These are phyloP conservation scores for Garrulus glandarius DNA, from an alignment of 2,797 vertebrate species.

Conservation along the genomic window DNA sequence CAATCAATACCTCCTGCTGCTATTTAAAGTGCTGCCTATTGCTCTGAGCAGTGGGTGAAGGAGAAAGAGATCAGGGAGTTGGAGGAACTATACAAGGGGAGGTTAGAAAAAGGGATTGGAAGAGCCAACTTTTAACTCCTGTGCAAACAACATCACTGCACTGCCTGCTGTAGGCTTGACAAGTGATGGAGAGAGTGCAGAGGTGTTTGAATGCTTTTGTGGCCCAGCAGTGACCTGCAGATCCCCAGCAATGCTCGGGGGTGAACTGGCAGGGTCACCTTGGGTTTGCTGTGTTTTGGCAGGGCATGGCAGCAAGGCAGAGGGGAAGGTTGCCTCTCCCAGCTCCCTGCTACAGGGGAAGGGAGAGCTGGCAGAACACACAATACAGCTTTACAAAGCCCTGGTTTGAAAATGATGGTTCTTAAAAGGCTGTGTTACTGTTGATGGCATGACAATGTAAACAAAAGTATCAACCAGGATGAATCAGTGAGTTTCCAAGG, in stretches of 20 bases:
- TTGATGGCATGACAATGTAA: background rate
- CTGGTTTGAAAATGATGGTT: background rate
- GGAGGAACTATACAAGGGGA: background rate
- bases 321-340: background rate
- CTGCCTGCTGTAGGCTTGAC: background rate
- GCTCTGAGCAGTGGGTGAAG: background rate
- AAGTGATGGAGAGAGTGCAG: background rate
- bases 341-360: background rate
- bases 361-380: background rate
- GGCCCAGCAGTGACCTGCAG: background rate
- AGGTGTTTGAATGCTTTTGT: background rate
- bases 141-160: background rate
- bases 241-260: background rate
- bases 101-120: background rate
- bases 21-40: constrained; percentile 25
- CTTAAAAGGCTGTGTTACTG: background rate
- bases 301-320: background rate
- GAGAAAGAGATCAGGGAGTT: background rate
- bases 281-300: background rate
- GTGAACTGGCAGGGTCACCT: background rate
- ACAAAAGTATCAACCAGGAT: background rate
- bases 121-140: background rate
- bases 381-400: background rate
- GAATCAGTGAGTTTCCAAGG: background rate
- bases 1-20: constrained; percentile 15